phyloP scores from a whole-genome alignment of 2,888 invertebrate species.

The Monoplex corrugatus region DNA sequence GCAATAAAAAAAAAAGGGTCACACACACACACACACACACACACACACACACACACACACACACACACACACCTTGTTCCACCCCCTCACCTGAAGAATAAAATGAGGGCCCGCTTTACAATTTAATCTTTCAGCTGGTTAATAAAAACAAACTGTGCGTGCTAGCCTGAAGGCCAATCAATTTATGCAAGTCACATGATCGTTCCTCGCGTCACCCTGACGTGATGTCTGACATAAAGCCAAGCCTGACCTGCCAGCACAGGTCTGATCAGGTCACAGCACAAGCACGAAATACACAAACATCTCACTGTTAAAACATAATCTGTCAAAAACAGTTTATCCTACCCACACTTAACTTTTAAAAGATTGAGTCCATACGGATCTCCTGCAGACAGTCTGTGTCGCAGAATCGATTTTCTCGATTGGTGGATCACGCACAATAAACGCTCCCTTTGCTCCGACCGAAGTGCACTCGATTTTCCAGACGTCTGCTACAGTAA shows the following conservation, averaged over 20 bases:
- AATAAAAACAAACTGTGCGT: slow-evolving; percentile 6
- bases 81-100: too few species aligned
- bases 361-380: background rate
- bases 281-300: slow-evolving; percentile 30
- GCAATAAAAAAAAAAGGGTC: too few species aligned
- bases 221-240: slow-evolving; percentile 33
- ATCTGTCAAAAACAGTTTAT: too few species aligned
- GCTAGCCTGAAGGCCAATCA: slow-evolving; percentile 1
- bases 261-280: slow-evolving; percentile 20
- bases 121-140: background rate
- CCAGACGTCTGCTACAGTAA: background rate
- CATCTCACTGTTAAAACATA: too few species aligned
- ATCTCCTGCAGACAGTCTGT: background rate
- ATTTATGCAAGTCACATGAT: slow-evolving; percentile 35
- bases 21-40: background rate
- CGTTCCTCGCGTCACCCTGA: slow-evolving; percentile 15
- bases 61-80: background rate
- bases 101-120: background rate
- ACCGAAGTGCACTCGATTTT: background rate
- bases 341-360: too few species aligned
- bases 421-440: slow-evolving; percentile 9
- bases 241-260: background rate
- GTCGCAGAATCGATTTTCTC: background rate
- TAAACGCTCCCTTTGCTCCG: slow-evolving; percentile 17
- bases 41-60: background rate